A percentile compares a stretch with the other conserved stretches of the same genome.
phyloP scores from a whole-genome alignment of 2,888 invertebrate species.

The Phengaris arion region DNA sequence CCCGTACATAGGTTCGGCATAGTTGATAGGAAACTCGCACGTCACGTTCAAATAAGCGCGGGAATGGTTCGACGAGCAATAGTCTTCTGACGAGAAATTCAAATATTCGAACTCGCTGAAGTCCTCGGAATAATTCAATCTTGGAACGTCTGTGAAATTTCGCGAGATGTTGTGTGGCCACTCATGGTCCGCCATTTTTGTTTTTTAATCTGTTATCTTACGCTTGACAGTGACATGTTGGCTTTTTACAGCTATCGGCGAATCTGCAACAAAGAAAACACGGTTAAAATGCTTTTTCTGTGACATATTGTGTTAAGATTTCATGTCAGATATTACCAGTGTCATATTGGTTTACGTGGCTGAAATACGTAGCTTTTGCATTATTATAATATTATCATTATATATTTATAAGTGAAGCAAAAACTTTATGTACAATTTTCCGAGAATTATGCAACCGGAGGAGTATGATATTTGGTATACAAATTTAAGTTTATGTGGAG shows the following conservation, averaged over 20 bases:
- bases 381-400: not conserved
- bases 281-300: not conserved
- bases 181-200: slow-evolving; percentile 57
- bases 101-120: slow-evolving; percentile 52
- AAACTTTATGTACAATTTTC: too few relatives aligned
- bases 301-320: not conserved
- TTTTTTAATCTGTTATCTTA: slow-evolving; percentile 48
- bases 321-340: not conserved
- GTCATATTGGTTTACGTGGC: too few relatives aligned
- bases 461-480: not conserved
- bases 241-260: slow-evolving; percentile 35
- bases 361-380: not conserved
- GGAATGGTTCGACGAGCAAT: slow-evolving; percentile 64
- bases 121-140: slow-evolving; percentile 54
- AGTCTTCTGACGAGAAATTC: slow-evolving; percentile 65
- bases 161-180: not conserved
- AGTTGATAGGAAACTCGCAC: slow-evolving; percentile 81
- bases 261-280: slow-evolving; percentile 42
- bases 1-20: slow-evolving; percentile 84
- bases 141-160: slow-evolving; percentile 17
- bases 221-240: slow-evolving; percentile 47
- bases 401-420: too few relatives aligned
- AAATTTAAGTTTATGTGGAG: too few relatives aligned
- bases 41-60: slow-evolving; percentile 82
- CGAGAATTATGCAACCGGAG: too few relatives aligned